A percentile compares a stretch with the other conserved stretches of the same genome.
Conservation (phyloP, 2,113 vertebrate genomes). For the Leiothrix lutea region DNA sequence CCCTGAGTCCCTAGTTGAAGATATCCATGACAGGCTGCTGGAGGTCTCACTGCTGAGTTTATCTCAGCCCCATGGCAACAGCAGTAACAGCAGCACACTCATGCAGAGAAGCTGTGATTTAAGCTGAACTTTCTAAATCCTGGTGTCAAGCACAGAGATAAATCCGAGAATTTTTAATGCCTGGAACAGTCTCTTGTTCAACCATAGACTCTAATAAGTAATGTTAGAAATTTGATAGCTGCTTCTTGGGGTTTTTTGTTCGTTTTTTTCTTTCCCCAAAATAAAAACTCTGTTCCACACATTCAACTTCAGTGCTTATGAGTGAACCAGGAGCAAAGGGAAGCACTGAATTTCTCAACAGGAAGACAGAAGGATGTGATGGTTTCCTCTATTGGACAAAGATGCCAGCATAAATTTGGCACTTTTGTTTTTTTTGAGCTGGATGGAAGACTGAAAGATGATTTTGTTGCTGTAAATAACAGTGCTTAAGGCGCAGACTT, state of each 20-base stretch:
- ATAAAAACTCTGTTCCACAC: neutral
- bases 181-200: neutral
- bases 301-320: neutral
- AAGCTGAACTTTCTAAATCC: neutral
- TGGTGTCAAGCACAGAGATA: neutral
- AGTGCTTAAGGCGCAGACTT: neutral
- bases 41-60: neutral
- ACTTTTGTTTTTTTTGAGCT: neutral
- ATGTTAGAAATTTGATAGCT: neutral
- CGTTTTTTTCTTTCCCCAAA: neutral
- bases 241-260: accelerated
- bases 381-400: neutral
- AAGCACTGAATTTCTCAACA: neutral
- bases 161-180: neutral
- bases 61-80: neutral
- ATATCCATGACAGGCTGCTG: neutral
- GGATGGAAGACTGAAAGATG: neutral
- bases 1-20: neutral
- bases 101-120: neutral
- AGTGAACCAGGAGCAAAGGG: neutral
- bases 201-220: neutral
- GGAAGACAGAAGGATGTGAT: neutral
- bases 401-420: neutral
- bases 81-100: accelerated
- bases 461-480: neutral